Base-by-base conservation (phyloP, 2,888 invertebrate genomes). In the Polyommatus icarus region DNA sequence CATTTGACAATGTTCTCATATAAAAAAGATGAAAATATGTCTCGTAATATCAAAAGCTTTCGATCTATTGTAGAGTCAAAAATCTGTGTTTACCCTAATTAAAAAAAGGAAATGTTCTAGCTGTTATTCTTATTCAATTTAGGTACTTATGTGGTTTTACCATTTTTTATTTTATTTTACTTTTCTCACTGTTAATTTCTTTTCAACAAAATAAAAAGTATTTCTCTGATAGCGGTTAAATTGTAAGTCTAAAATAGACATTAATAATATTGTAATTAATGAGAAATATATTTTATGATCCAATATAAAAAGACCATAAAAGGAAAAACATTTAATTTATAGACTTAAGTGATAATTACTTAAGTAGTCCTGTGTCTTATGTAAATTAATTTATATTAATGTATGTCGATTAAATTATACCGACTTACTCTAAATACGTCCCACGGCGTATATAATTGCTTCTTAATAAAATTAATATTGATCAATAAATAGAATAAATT, bases 381-480 rank as follows among this genome's bases (percentile, higher is more conserved):
- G 29, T 67, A 67, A 67, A 67, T 67, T 67, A 67, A 67, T 67
- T 29, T 29, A 67, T 67, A 67, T 67, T 15, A 29, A 67, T 67
- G 29, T 67, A 67, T 20, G 12, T 61, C 61, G 6, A 67, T 67
- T 67, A 29, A 67, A 24, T 29, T 61, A 24, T 61, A 61, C 29
- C 61, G 61, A 15, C 29, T 67, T 67, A 67, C 67, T 67, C 67
- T 10, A 67, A 67, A 67, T 67, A 67, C 67, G 67, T 67, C 67
- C 67, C 15, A 29, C 67, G 15, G 67, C 15, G 67, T 15, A 29
- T 29, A 67, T 67, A 67, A 67, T 67, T 67, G 67, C 67, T 67
- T 32, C 29, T 6, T 67, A 67, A 15, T 67, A 29, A 67, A 67
- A 67, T 32, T 67, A 67, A 67, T 32, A 67, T 67, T 67, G 12